Conservation (phyloP, 1,140 invertebrate genomes). For the Orchestia grillus region DNA sequence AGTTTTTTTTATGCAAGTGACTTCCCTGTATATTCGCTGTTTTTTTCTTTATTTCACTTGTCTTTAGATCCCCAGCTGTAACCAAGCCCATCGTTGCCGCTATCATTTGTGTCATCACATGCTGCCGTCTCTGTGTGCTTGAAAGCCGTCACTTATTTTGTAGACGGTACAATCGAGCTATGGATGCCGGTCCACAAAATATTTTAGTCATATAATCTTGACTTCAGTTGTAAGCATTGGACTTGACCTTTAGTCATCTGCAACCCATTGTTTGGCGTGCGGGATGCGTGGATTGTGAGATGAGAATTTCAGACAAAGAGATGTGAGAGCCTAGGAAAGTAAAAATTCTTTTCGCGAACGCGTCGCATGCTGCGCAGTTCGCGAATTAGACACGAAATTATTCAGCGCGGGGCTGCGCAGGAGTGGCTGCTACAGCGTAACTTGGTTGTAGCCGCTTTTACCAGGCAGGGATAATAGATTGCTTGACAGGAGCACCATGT, state of each 20-base stretch:
- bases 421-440: no score
- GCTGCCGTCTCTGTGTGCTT: background rate
- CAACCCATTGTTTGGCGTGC: background rate
- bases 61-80: background rate
- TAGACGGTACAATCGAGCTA: background rate
- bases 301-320: background rate
- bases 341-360: background rate
- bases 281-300: background rate
- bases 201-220: background rate
- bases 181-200: background rate
- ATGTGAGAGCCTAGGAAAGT: background rate
- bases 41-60: background rate
- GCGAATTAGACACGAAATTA: constrained; percentile 14
- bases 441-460: no score
- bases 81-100: background rate
- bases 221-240: background rate
- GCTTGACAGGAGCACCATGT: background rate
- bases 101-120: background rate
- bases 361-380: background rate
- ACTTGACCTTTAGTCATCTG: background rate
- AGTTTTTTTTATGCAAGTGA: background rate
- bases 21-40: background rate
- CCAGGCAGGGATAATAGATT: no score
- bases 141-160: background rate
- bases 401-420: background rate